Evolutionary conservation across 2,113 vertebrate species (phyloP).

Genomic region (Tupaia tana): DNA sequence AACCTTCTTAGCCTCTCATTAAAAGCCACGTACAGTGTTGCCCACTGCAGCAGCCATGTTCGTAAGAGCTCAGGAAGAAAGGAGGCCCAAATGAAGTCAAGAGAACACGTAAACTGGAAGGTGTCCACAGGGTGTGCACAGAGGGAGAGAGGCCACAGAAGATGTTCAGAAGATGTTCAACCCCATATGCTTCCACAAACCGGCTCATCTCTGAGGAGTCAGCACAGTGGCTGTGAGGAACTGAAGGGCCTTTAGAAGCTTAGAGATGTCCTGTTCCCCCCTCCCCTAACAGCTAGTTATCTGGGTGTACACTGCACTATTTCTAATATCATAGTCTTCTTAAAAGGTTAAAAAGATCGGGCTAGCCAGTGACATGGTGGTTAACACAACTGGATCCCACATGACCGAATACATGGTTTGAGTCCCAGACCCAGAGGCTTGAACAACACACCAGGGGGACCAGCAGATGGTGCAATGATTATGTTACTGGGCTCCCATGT

Average conservation of each 20-base stretch:
- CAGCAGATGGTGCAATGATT: too few relatives aligned
- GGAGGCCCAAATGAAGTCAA: neutral
- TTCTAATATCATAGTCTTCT: neutral
- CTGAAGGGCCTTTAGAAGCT: neutral
- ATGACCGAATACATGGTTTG: too few relatives aligned
- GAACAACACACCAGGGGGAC: too few relatives aligned
- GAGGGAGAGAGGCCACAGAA: neutral
- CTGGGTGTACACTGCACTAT: neutral
- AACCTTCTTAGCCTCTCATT: neutral
- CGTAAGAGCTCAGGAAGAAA: neutral
- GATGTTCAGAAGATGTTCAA: neutral
- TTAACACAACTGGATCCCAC: too few relatives aligned
- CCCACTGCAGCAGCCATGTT: neutral
- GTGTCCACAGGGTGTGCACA: neutral
- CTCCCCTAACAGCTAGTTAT: neutral
- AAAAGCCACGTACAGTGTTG: neutral
- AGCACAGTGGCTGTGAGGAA: neutral
- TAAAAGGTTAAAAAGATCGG: neutral
- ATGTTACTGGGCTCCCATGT: too few relatives aligned
- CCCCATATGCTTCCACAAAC: neutral
- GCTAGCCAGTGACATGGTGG: too few relatives aligned
- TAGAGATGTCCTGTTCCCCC: neutral
- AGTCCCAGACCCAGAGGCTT: too few relatives aligned
- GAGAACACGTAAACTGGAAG: neutral
- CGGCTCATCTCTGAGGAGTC: neutral